Evolutionary conservation across 2,113 vertebrate species (phyloP).

Genomic region (Hylia prasina): DNA sequence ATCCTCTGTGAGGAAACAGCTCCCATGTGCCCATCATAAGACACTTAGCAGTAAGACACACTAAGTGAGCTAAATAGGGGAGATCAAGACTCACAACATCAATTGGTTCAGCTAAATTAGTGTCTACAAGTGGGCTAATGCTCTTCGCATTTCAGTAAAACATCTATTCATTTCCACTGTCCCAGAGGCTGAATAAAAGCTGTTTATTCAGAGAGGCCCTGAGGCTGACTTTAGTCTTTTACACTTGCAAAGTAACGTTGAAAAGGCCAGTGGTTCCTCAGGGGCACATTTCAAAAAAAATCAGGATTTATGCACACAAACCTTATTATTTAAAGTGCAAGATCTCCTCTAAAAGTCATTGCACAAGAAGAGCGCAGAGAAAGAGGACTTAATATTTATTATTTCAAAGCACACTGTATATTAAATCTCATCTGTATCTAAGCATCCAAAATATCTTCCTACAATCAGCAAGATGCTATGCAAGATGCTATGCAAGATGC

Average conservation of each 20-base stretch:
- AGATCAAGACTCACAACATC: not conserved
- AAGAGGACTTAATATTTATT: not conserved
- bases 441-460: not conserved
- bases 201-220: not conserved
- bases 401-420: not conserved
- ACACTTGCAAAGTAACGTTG: not conserved
- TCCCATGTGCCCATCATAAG: not conserved
- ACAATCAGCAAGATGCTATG: not conserved
- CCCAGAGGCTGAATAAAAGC: not conserved
- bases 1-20: not conserved
- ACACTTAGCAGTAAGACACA: not conserved
- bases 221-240: not conserved
- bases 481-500: not conserved
- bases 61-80: not conserved
- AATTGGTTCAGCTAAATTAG: not conserved
- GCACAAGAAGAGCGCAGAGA: not conserved
- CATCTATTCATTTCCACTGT: not conserved
- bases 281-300: constrained; percentile 20
- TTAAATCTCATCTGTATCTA: not conserved
- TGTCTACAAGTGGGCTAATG: not conserved
- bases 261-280: not conserved
- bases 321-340: not conserved
- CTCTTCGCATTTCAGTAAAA: not conserved
- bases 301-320: not conserved
- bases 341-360: not conserved